Conservation (phyloP, 2,888 invertebrate species). For the Lasioglossum oenotherae region DNA sequence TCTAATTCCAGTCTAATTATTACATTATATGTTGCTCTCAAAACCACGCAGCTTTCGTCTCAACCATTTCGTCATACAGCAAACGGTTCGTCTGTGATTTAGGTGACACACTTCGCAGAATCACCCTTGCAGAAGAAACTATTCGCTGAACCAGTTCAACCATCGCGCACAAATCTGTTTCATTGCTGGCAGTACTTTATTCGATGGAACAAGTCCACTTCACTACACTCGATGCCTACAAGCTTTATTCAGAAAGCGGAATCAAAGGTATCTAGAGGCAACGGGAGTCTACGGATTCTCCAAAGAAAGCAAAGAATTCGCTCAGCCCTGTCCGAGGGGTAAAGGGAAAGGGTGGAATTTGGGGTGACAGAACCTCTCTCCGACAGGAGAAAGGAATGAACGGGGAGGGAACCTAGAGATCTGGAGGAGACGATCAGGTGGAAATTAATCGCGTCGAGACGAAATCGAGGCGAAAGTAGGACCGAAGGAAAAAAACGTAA, state of each 20-base stretch:
- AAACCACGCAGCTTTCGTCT: no score
- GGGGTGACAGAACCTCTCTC: neutral
- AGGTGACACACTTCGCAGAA: no score
- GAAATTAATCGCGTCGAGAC: slow-evolving; percentile 53
- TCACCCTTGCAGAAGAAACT: neutral
- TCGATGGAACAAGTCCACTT: neutral
- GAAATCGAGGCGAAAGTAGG: slow-evolving; percentile 20
- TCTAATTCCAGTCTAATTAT: no score
- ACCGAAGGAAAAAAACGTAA: slow-evolving; percentile 69
- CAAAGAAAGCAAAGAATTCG: slow-evolving; percentile 1
- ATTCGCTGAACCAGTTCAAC: neutral
- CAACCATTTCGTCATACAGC: no score
- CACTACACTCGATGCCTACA: neutral
- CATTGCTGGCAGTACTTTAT: neutral
- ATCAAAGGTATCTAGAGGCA: neutral
- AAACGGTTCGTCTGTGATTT: no score
- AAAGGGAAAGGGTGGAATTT: slow-evolving; percentile 1
- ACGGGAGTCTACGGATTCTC: neutral
- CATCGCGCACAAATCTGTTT: neutral
- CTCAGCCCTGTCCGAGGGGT: neutral
- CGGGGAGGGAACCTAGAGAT: neutral
- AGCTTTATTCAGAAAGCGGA: neutral
- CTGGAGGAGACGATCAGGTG: slow-evolving; percentile 52
- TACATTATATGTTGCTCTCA: no score
- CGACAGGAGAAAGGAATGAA: neutral